Evolutionary conservation across 2,113 vertebrate species (phyloP), one percentile per base, ranked within the genome.

Genomic region (Ammodytes marinus): DNA sequence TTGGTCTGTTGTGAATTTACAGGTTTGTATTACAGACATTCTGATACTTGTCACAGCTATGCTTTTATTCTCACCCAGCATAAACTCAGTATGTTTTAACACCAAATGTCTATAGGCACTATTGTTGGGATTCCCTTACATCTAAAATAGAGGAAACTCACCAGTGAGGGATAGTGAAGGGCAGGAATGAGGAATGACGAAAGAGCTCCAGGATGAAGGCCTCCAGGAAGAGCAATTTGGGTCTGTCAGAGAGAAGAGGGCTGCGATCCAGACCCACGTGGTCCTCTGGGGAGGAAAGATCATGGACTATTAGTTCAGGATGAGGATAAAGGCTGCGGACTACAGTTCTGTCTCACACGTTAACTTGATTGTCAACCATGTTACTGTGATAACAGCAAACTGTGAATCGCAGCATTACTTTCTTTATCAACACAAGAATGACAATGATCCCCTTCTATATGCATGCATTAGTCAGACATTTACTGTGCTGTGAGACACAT

Each of bases 121-220:
- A 27, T 27, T 0, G 19, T 58, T 27, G 17, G 13, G 43, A 49
- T 27, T 71, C 19, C 70, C 4, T 0, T 9, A 7, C 14, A 46
- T 47, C 19, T 35, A 35, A 74, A 57, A 17, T 17, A 42, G 13
- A 37, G 49, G 0, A n/a, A 42, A 0, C 95, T 75, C 74, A 98
- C 98, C 98, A 96, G 86, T 99, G 98, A 0, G 97, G 98, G 85
- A 99, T 97, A 46, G 98, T 97, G 72, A 99, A 98, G 10, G 98
- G 98, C 45, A 98, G 0, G 27, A 97, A 98, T 57, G 97, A 97
- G 0, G 97, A 95, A 52, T 99, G 97, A 0, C 97, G 92, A 84
- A 99, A 97, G 58, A 92, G 68, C 93, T 99, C 98, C 82, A 97
- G 59, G 65, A 98, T 97, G 37, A 99, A 99, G 35, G 98, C 96